phyloP scores from a whole-genome alignment of 2,888 invertebrate genomes.

The Unio delphinus region DNA sequence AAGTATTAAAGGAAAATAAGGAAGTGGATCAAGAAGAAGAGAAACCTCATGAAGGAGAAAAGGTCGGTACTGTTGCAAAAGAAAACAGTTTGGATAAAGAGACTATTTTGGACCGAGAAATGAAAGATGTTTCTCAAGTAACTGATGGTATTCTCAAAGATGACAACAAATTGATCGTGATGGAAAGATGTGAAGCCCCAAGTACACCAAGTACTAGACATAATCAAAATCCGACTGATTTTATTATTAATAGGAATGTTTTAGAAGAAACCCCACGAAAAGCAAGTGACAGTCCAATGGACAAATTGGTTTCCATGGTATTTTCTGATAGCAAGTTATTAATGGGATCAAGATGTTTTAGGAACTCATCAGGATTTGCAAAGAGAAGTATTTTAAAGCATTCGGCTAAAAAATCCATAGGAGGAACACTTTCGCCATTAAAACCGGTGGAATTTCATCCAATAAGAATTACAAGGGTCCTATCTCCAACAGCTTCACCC shows the following conservation, averaged over 20 bases:
- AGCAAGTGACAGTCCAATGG: slow-evolving; percentile 16
- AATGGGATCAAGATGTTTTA: slow-evolving; percentile 37
- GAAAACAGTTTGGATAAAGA: slow-evolving; percentile 6
- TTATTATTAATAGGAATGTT: slow-evolving; percentile 5
- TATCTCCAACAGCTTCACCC: slow-evolving; percentile 64
- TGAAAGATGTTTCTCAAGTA: slow-evolving; percentile 4
- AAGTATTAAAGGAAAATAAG: slow-evolving; percentile 4
- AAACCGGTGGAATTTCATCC: slow-evolving; percentile 37
- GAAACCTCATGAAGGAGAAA: slow-evolving; percentile 3
- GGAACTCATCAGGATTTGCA: slow-evolving; percentile 29
- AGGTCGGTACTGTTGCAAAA: slow-evolving; percentile 1
- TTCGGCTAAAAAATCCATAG: not conserved
- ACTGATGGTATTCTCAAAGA: slow-evolving; percentile 1
- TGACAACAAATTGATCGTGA: not conserved
- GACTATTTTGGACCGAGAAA: not conserved
- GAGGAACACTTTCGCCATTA: slow-evolving; percentile 18
- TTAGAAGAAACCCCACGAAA: slow-evolving; percentile 48
- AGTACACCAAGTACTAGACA: not conserved
- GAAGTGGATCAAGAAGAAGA: not conserved
- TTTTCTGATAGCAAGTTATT: slow-evolving; percentile 44
- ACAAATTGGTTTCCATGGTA: slow-evolving; percentile 12
- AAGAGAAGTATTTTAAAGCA: slow-evolving; percentile 43
- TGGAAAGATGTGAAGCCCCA: not conserved
- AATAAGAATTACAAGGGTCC: slow-evolving; percentile 42
- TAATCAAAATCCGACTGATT: slow-evolving; percentile 1